phyloP scores from a whole-genome alignment of 1,140 invertebrate species.

The Caenorhabditis brenneri region DNA sequence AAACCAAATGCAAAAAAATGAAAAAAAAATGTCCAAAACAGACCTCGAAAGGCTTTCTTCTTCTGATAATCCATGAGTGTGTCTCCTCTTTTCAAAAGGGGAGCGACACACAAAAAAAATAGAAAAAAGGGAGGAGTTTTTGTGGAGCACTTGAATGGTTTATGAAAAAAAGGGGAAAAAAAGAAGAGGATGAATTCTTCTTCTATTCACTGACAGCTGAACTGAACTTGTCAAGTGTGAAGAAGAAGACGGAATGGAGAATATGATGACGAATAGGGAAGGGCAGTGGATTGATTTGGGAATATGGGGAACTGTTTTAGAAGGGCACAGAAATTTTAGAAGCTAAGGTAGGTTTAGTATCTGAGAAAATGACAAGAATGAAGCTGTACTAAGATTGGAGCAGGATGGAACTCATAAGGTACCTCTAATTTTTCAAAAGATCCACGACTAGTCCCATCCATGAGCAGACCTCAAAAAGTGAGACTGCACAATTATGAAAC shows the following conservation, averaged over 20 bases:
- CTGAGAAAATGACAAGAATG: too few species aligned
- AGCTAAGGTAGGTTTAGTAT: too few species aligned
- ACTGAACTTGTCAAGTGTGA: conserved; percentile 33
- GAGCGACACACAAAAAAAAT: neutral
- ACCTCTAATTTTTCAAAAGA: too few species aligned
- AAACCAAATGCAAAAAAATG: neutral
- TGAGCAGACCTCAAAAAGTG: too few species aligned
- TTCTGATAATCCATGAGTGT: neutral
- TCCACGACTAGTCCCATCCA: too few species aligned
- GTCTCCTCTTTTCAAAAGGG: neutral
- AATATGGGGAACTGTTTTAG: too few species aligned
- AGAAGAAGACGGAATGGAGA: neutral
- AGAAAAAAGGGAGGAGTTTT: neutral
- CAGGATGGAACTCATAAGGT: too few species aligned
- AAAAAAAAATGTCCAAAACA: conserved; percentile 5
- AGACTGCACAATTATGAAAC: too few species aligned
- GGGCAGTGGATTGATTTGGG: too few species aligned
- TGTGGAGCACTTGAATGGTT: conserved; percentile 12
- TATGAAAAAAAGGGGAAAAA: neutral
- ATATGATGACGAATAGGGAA: neutral
- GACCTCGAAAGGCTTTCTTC: neutral
- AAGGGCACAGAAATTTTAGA: too few species aligned
- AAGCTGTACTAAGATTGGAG: too few species aligned
- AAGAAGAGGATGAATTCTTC: neutral
- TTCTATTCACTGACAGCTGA: conserved; percentile 10